These are phyloP conservation scores for Acropora yongei DNA, from an alignment of 64 coral and sea anemone genomes.

Conservation along the genomic window DNA sequence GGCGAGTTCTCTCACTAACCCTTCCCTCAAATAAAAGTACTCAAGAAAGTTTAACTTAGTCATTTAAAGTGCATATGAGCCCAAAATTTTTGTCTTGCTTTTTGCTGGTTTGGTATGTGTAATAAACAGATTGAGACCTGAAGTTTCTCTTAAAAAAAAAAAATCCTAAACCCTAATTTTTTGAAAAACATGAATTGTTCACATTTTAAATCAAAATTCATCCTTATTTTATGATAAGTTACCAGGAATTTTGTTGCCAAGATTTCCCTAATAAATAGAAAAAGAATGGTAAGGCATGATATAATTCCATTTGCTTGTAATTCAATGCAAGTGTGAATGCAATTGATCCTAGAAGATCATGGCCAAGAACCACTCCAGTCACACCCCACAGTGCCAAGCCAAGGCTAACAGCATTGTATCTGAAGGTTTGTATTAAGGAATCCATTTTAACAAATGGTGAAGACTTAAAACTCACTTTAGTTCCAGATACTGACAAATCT, in stretches of 20 bases:
- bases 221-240: not conserved
- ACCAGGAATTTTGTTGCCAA: slow-evolving; percentile 78
- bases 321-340: slow-evolving; percentile 87
- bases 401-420: slow-evolving; percentile 94
- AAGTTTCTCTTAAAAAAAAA: too few relatives aligned
- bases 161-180: too few relatives aligned
- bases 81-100: too few relatives aligned
- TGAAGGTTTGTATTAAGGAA: slow-evolving; percentile 54
- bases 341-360: slow-evolving; percentile 88
- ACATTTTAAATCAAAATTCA: not conserved
- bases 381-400: slow-evolving; percentile 92
- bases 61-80: too few relatives aligned
- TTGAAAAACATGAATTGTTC: too few relatives aligned
- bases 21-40: too few relatives aligned
- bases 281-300: slow-evolving; percentile 97
- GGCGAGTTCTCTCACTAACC: too few relatives aligned
- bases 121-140: too few relatives aligned
- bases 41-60: too few relatives aligned
- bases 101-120: too few relatives aligned
- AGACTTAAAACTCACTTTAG: not conserved
- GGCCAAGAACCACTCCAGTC: slow-evolving; percentile 61
- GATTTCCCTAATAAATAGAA: slow-evolving; percentile 93
- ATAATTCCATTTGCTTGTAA: slow-evolving; percentile 99
- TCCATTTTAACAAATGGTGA: not conserved
- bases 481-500: too few relatives aligned